Base-by-base conservation (phyloP, 2,888 invertebrate genomes). In the Cyclophora albipunctata region DNA sequence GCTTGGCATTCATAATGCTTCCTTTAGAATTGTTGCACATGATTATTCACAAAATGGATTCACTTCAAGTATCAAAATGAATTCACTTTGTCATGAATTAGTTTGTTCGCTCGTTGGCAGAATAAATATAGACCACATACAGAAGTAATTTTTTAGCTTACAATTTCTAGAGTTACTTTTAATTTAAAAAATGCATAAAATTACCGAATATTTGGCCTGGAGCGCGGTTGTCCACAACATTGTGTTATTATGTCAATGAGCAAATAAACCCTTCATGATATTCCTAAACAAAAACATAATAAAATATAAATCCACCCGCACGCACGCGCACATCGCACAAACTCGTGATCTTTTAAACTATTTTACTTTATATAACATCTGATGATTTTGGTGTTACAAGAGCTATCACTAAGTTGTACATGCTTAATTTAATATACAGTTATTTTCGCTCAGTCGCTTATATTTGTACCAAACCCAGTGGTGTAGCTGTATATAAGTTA, bases 1-100 rank as follows among this genome's bases (percentile, higher is more conserved):
- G 73, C 65, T 67, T 72, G 71, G 83, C 83, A 85, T 85, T 84
- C 69, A 74, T 70, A 85, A 84, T 83, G 82, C 82, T 55, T 63
- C 63, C 65, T 67, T 69, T 78, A 63, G 66, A 53, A 67, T 69
- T 69, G 68, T 70, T 67, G 43, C 43, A 43, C 43, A 43, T 46
- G 52, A 64, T 62, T 51, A 53, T 53, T 50, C 57, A 59, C 81
- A 84, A 84, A 84, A 75, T 78, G 76, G 75, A 78, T 75, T 62
- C 78, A 83, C 63, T 62, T 69, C 63, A 62, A 45, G 34, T 44
- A 48, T 66, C 62, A 49, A 63, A 68, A 60, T 78, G 76, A 64
- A 80, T 69, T 71, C 81, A 81, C 58, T 75, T 84, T 84, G 82
- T 53, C 37, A 37, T 5, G 5, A 4, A 2, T 5, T 5, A 37